Evolutionary conservation across 1,140 invertebrate genomes (phyloP).

Genomic region (Brachionus sp.): DNA sequence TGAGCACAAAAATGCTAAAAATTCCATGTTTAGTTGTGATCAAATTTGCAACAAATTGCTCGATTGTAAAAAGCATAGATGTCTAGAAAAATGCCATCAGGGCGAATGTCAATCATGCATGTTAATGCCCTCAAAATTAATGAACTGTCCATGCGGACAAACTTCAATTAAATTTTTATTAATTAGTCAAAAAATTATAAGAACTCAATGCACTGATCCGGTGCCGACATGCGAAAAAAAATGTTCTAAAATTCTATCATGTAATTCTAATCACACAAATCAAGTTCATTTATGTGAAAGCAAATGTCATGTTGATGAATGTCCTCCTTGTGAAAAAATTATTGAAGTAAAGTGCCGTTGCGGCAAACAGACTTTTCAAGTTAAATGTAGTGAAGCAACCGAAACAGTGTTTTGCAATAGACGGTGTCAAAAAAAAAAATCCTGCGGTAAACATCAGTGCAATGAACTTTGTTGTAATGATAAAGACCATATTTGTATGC

Average conservation of each 20-base stretch:
- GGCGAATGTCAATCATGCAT: slow-evolving; percentile 53
- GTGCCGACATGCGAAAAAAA: slow-evolving; percentile 76
- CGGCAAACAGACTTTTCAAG: slow-evolving; percentile 68
- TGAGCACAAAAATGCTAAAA: slow-evolving; percentile 50
- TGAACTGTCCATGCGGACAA: slow-evolving; percentile 79
- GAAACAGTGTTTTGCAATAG: slow-evolving; percentile 68
- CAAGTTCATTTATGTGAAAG: slow-evolving; percentile 27
- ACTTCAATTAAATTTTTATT: slow-evolving; percentile 60
- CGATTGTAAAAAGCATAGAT: slow-evolving; percentile 57
- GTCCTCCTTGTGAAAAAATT: slow-evolving; percentile 73
- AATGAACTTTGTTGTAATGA: slow-evolving; percentile 70
- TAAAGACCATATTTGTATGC: slow-evolving; percentile 75
- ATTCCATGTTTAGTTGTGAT: slow-evolving; percentile 66
- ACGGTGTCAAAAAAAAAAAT: slow-evolving; percentile 79
- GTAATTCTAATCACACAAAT: slow-evolving; percentile 55
- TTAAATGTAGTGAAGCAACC: slow-evolving; percentile 69
- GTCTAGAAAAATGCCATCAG: slow-evolving; percentile 54
- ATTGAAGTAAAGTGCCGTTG: slow-evolving; percentile 82
- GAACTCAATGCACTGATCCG: slow-evolving; percentile 73
- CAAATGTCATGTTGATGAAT: slow-evolving; percentile 61
- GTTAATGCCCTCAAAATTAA: slow-evolving; percentile 61
- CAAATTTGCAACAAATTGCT: slow-evolving; percentile 49
- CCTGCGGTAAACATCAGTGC: slow-evolving; percentile 84
- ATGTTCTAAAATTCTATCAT: slow-evolving; percentile 74
- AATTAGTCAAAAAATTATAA: slow-evolving; percentile 47